Conservation (phyloP, 2,888 invertebrate species). For the Temnothorax ravouxi region DNA sequence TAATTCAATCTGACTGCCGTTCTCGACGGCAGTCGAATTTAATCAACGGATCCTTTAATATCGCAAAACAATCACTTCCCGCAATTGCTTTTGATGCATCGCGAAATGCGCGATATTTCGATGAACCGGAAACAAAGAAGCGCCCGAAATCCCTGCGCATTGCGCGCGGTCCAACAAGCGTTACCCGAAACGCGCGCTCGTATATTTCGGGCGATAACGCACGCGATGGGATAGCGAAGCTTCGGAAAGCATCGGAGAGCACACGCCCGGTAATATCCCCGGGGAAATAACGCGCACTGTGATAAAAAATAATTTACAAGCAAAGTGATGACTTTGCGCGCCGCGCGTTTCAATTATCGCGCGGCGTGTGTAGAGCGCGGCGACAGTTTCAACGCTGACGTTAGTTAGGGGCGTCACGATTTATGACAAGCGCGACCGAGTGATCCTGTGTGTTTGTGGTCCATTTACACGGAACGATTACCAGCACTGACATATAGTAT, state of each 20-base stretch:
- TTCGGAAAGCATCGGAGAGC: conserved; percentile 24
- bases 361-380: background rate
- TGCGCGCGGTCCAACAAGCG: conserved; percentile 4
- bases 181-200: conserved; percentile 34
- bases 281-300: conserved; percentile 2
- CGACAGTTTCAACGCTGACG: conserved; percentile 53
- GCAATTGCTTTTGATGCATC: background rate
- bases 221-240: background rate
- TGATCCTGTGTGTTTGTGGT: conserved; percentile 19
- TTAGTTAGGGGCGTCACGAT: conserved; percentile 69
- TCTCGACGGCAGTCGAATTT: background rate
- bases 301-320: conserved; percentile 59
- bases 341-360: conserved; percentile 42
- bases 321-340: conserved; percentile 24
- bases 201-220: conserved; percentile 43
- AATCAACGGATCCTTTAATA: conserved; percentile 12
- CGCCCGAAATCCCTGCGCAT: background rate
- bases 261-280: conserved; percentile 3
- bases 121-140: background rate
- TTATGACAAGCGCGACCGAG: conserved; percentile 61
- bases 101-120: background rate
- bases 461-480: conserved; percentile 36
- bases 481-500: too few relatives aligned
- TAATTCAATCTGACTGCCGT: conserved; percentile 3
- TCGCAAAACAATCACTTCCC: background rate